These are phyloP conservation scores for Grallaria varia DNA, from an alignment of 2,113 vertebrate genomes.

Conservation along the genomic window DNA sequence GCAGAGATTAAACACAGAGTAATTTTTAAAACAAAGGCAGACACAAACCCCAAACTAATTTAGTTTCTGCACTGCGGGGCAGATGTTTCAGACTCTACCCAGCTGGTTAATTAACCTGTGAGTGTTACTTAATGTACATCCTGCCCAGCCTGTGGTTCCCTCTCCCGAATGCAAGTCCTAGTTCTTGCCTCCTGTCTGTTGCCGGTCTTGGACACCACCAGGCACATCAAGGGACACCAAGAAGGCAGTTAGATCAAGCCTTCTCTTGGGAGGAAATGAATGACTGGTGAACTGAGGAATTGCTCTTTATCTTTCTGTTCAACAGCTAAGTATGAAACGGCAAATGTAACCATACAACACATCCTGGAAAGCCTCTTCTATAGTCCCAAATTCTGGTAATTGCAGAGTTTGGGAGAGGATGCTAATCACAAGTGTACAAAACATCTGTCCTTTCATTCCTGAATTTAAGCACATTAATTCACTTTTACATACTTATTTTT, in stretches of 20 bases:
- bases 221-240: background rate
- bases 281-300: background rate
- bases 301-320: fast-evolving
- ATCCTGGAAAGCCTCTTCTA: background rate
- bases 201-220: background rate
- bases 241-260: background rate
- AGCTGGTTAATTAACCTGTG: background rate
- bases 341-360: background rate
- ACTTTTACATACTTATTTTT: background rate
- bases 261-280: background rate
- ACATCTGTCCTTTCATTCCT: background rate
- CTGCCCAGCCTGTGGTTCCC: background rate
- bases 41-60: background rate
- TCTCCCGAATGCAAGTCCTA: background rate
- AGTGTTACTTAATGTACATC: background rate
- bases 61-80: background rate
- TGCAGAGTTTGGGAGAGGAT: background rate
- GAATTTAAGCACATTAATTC: background rate
- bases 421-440: background rate
- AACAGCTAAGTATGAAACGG: background rate
- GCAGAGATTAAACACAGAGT: background rate
- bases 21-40: background rate
- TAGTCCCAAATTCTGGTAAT: background rate
- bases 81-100: background rate
- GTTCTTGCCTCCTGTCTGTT: background rate